phyloP scores from a whole-genome alignment of 2,113 vertebrate genomes.

The Brevimyrus niger region DNA sequence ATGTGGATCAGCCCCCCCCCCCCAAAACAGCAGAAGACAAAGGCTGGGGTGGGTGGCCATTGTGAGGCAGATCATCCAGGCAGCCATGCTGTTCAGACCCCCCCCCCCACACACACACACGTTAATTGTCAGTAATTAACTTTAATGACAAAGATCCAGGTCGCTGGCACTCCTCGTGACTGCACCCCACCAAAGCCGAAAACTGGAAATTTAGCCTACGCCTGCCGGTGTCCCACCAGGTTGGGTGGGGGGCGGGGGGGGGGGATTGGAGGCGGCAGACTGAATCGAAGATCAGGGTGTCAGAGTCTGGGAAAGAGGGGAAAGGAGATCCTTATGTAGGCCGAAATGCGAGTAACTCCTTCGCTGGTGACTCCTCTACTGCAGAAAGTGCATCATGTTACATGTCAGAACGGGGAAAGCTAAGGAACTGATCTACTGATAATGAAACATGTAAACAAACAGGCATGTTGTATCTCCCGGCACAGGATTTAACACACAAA shows the following conservation, averaged over 20 bases:
- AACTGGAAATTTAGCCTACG: neutral
- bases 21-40: neutral
- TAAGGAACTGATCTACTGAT: neutral
- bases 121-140: constrained; percentile 78
- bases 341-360: neutral
- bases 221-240: neutral
- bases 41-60: neutral
- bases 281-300: neutral
- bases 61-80: neutral
- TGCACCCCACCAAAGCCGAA: constrained; percentile 34
- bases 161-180: constrained; percentile 31
- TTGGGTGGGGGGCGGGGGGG: neutral
- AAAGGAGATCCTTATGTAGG: neutral
- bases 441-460: no score
- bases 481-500: neutral
- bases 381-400: neutral
- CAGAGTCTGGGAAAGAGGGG: neutral
- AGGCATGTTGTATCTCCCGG: no score
- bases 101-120: constrained; percentile 37
- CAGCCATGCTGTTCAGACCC: constrained; percentile 23
- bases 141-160: constrained; percentile 59
- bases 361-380: neutral
- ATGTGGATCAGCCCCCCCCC: neutral
- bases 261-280: neutral
- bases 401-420: neutral